Base-by-base conservation (phyloP, 2,113 vertebrate species). In the Shinisaurus crocodilurus region DNA sequence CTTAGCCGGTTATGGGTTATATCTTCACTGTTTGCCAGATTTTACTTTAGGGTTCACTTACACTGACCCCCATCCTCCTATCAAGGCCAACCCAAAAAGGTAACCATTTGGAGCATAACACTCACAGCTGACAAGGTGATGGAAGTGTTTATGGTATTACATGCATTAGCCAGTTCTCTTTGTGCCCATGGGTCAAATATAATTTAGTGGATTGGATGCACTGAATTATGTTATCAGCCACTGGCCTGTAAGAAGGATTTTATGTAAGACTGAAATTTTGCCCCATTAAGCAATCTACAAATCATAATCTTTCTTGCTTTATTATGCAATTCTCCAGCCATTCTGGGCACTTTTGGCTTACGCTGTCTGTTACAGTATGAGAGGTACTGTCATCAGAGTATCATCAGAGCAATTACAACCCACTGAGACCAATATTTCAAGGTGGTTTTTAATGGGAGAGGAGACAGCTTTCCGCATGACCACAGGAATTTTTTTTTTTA, bases 21-120 rank as follows among this genome's bases (percentile, higher is more conserved):
- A 34, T n/a, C 40, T 72, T 74, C 18, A 75, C 16, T n/a, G 16
- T 2, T 74, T 43, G 18, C 9, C 13, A 79, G 18, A 13, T n/a
- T 18, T 25, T 79, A 27, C 60, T 43, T 32, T 75, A 50, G 27
- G 57, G 54, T 86, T 90, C 63, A 57, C 0, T 4, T 5, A 8
- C 69, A 27, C 0, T 1, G 3, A 45, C 3, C 15, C 7, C 23
- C 7, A 54, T n/a, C 4, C 18, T 34, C 43, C 43, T 7, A 43
- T 50, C 20, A 57, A 3, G 40, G 13, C 25, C 23, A 0, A 1
- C 0, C 75, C 12, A 18, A 32, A 25, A 32, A 7, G 0, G 0
- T 48, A 15, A 0, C 0, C 1, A 81, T 67, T 12, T 18, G 57
- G 40, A 69, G 50, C 2, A 45, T 54, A 91, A 77, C n/a, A 77